A percentile compares a stretch with the other conserved stretches of the same genome.
Conservation (phyloP, 2,797 vertebrate genomes). For the Phoebastria nigripes region DNA sequence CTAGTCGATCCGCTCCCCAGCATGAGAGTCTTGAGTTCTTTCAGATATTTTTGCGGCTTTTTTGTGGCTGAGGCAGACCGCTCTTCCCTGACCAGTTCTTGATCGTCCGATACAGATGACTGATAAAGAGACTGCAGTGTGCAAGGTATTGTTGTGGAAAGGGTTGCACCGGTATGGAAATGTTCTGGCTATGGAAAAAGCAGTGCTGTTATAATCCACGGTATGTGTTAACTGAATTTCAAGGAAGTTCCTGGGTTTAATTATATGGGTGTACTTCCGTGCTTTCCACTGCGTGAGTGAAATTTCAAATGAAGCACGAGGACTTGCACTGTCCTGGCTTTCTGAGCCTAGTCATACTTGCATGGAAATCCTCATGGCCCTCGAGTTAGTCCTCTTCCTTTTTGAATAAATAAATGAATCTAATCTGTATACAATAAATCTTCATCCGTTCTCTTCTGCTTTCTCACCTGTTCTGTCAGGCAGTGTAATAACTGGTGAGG, state of each 20-base stretch:
- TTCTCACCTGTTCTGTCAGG: too few species aligned
- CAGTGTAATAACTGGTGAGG: rapidly evolving
- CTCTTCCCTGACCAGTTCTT: neutral
- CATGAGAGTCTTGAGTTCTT: neutral
- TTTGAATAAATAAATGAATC: neutral
- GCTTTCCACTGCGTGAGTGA: neutral
- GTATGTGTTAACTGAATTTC: neutral
- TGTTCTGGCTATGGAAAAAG: neutral
- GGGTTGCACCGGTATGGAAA: neutral
- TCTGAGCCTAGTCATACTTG: neutral
- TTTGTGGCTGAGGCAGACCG: neutral
- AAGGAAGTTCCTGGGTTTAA: neutral
- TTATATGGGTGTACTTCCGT: rapidly evolving
- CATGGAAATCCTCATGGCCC: neutral
- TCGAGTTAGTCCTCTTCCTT: neutral
- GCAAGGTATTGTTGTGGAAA: neutral
- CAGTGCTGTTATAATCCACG: neutral
- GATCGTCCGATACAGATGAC: rapidly evolving
- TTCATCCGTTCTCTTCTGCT: neutral
- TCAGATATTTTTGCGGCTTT: neutral
- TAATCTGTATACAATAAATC: neutral
- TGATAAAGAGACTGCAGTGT: rapidly evolving
- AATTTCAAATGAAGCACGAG: rapidly evolving
- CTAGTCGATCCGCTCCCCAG: neutral
- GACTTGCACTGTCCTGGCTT: neutral